Evolutionary conservation across 2,113 vertebrate species (phyloP).

Genomic region (Gadus chalcogrammus): DNA sequence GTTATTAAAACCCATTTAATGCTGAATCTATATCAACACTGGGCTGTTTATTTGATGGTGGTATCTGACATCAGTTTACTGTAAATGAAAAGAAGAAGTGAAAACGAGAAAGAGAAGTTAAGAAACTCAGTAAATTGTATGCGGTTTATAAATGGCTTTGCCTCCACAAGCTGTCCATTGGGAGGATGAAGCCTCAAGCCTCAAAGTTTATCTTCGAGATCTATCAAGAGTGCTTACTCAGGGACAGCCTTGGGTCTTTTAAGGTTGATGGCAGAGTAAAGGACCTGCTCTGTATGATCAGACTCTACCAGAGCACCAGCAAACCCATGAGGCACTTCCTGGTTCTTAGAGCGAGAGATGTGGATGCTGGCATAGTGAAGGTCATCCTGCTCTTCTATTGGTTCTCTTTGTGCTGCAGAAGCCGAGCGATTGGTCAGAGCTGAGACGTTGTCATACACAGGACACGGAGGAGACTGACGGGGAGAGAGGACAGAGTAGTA

Average conservation of each 20-base stretch:
- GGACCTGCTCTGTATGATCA: not conserved
- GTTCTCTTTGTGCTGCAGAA: not conserved
- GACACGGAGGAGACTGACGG: not conserved
- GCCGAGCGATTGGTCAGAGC: too few species aligned
- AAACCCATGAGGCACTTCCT: constrained; percentile 1
- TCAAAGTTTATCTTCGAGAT: not conserved
- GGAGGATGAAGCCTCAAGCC: not conserved
- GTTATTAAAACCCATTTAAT: too few species aligned
- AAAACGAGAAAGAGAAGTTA: too few species aligned
- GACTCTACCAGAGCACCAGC: not conserved
- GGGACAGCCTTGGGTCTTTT: constrained; percentile 6
- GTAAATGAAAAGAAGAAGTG: too few species aligned
- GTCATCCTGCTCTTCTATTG: not conserved
- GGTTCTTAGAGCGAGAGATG: constrained; percentile 4
- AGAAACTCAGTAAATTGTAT: too few species aligned
- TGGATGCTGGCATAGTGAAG: constrained; percentile 19
- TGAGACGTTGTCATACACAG: constrained; percentile 2
- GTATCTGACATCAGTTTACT: too few species aligned
- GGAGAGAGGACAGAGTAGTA: not conserved
- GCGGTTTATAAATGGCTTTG: too few species aligned
- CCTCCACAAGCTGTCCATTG: not conserved
- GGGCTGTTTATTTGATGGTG: too few species aligned
- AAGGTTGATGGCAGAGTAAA: constrained; percentile 23
- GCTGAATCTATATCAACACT: too few species aligned
- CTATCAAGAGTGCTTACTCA: constrained; percentile 1